Evolutionary conservation across 2,113 vertebrate genomes (phyloP).

Genomic region (Daubentonia madagascariensis): DNA sequence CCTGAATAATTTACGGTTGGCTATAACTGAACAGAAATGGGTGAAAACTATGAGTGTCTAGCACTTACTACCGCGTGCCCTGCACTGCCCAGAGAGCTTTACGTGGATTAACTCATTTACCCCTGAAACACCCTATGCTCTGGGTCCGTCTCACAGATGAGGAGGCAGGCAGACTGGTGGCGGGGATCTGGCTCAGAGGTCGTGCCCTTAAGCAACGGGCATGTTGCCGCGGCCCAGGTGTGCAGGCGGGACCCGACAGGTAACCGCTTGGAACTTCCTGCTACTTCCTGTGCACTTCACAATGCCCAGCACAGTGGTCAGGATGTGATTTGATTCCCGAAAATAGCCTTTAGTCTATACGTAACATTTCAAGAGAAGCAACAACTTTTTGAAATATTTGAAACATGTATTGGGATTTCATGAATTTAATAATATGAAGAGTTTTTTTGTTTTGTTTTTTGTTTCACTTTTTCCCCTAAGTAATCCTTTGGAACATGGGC

Average conservation of each 20-base stretch:
- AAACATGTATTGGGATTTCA: neutral
- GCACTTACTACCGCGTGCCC: no score
- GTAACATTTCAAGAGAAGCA: neutral
- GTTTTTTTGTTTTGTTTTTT: neutral
- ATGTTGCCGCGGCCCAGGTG: rapidly evolving
- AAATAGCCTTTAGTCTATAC: neutral
- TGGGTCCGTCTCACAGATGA: neutral
- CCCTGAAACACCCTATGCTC: neutral
- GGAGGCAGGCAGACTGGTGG: neutral
- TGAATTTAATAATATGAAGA: neutral
- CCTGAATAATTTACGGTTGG: neutral
- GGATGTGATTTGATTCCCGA: neutral
- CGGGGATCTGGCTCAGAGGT: rapidly evolving
- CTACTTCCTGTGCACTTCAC: neutral
- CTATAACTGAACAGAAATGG: neutral
- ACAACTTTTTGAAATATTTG: neutral
- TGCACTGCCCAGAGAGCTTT: neutral
- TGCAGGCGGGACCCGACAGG: neutral
- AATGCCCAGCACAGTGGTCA: neutral
- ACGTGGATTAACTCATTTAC: neutral
- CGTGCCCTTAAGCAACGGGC: rapidly evolving
- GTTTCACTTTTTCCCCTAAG: neutral
- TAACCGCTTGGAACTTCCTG: rapidly evolving
- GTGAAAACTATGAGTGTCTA: neutral
- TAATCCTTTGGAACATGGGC: neutral